Conservation (phyloP, 2,797 vertebrate species). For the Buphagus erythrorhynchus region DNA sequence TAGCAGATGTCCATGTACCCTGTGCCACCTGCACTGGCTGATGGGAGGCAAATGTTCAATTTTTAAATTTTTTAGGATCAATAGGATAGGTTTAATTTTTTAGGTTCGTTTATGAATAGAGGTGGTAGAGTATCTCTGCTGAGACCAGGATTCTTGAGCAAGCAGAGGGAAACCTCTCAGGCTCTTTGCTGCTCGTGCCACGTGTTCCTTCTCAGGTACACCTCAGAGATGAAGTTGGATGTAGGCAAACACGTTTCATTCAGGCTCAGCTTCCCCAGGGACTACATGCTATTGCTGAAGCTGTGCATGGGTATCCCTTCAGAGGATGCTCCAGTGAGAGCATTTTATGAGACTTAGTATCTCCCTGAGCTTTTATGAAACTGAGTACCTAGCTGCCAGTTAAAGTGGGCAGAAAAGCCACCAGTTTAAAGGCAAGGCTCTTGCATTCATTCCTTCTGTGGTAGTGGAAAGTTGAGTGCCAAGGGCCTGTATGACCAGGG, state of each 20-base stretch:
- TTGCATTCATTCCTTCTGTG: fast-evolving
- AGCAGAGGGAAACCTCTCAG: neutral
- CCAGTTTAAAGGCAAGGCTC: neutral
- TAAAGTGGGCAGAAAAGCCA: neutral
- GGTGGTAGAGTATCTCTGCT: neutral
- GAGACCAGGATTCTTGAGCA: neutral
- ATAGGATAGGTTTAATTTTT: neutral
- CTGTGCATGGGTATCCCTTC: neutral
- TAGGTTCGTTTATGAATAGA: neutral
- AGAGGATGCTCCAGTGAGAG: neutral
- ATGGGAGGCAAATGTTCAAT: neutral
- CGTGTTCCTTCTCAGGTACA: neutral
- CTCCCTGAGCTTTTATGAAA: neutral
- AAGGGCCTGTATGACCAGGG: neutral
- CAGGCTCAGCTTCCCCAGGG: neutral
- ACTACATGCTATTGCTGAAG: fast-evolving
- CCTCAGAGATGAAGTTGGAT: fast-evolving
- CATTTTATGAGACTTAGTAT: neutral
- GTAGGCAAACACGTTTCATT: neutral
- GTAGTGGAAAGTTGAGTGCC: neutral
- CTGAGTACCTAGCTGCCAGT: neutral
- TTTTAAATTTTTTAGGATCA: neutral
- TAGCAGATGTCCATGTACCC: neutral
- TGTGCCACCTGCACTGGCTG: neutral
- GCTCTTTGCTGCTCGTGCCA: neutral